These are phyloP conservation scores for Furnarius figulus DNA, from an alignment of 2,113 vertebrate genomes.

Conservation along the genomic window DNA sequence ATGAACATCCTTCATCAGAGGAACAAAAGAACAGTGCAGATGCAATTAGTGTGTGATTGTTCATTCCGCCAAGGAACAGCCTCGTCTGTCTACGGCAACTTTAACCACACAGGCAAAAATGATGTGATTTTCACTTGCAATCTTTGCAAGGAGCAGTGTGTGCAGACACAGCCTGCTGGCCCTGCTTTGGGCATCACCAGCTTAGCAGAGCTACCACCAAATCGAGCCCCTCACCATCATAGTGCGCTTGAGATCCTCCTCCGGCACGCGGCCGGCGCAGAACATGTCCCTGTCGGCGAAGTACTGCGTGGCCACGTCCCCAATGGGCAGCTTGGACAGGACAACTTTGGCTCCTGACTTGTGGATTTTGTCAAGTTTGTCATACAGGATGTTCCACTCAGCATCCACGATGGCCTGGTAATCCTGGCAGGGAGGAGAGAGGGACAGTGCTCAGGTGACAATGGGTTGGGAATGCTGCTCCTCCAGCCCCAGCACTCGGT, in stretches of 20 bases:
- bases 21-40: not conserved
- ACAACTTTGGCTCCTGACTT: constrained; percentile 93
- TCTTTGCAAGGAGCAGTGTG: not conserved
- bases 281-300: constrained; percentile 97
- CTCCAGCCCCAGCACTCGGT: not conserved
- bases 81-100: not conserved
- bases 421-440: constrained; percentile 75
- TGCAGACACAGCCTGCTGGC: not conserved
- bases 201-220: too few relatives aligned
- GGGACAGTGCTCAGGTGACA: rapidly evolving
- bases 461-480: not conserved
- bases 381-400: constrained; percentile 97
- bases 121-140: rapidly evolving
- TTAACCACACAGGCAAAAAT: rapidly evolving
- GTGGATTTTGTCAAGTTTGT: constrained; percentile 94
- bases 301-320: constrained; percentile 96
- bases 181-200: not conserved
- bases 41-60: rapidly evolving
- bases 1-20: rapidly evolving
- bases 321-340: constrained; percentile 93
- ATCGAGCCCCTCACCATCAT: constrained; percentile 86
- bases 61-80: not conserved
- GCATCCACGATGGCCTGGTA: constrained; percentile 98
- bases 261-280: constrained; percentile 92
- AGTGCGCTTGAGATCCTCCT: constrained; percentile 95